These are phyloP conservation scores for Pelmatolapia mariae DNA, from an alignment of 2,113 vertebrate species.

Conservation along the genomic window DNA sequence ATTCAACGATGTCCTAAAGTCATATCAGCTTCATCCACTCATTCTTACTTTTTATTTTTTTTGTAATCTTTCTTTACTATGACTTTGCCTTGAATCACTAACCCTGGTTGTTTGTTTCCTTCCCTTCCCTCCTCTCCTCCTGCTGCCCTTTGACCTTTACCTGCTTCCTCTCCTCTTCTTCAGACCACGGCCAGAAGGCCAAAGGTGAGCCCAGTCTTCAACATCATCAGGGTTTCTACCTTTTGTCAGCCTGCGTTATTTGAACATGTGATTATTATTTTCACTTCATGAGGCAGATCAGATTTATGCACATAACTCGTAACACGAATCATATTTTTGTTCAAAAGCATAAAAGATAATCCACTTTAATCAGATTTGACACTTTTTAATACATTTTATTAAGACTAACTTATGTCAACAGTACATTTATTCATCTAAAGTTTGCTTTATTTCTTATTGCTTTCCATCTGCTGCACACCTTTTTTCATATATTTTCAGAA, in stretches of 20 bases:
- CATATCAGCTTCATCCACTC: background rate
- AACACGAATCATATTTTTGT: background rate
- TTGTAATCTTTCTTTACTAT: conserved; percentile 14
- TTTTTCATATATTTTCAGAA: background rate
- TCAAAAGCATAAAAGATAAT: background rate
- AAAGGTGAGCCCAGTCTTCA: conserved; percentile 81
- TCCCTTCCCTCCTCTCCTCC: conserved; percentile 1
- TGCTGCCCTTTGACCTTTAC: conserved; percentile 22
- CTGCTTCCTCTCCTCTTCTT: conserved; percentile 57
- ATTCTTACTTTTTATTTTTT: background rate
- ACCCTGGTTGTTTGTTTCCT: conserved; percentile 58
- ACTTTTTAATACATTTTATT: background rate
- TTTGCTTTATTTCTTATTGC: background rate
- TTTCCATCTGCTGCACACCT: background rate
- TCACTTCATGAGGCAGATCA: background rate
- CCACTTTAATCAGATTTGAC: background rate
- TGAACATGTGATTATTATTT: background rate
- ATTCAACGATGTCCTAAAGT: background rate
- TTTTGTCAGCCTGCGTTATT: background rate
- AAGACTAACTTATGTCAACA: background rate
- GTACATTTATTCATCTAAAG: background rate
- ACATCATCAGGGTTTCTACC: background rate
- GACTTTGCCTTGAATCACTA: conserved; percentile 30
- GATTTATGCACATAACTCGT: background rate
- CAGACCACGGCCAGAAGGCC: conserved; percentile 86